Evolutionary conservation across 2,888 invertebrate species (phyloP).

Genomic region (Aleiodes leptofemur): DNA sequence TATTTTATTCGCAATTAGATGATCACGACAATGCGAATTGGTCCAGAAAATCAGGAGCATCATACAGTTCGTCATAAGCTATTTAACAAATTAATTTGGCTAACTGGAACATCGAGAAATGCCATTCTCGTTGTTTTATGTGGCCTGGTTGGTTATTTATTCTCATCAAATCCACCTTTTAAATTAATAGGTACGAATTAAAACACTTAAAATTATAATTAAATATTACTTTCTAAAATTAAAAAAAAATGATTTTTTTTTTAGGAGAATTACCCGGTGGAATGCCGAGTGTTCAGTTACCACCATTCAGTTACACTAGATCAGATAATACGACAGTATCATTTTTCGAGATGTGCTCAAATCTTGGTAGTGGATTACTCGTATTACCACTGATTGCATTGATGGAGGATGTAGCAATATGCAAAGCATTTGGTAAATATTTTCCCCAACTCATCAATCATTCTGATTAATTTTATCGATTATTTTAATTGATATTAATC

Average conservation of each 20-base stretch:
- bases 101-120: conserved; percentile 88
- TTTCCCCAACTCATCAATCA: not conserved
- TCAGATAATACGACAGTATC: conserved; percentile 78
- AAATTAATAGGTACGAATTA: conserved; percentile 80
- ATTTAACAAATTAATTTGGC: conserved; percentile 83
- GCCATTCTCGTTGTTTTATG: conserved; percentile 88
- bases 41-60: conserved; percentile 77
- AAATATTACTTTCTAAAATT: not conserved
- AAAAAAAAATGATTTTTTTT: not conserved
- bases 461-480: not conserved
- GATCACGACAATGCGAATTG: conserved; percentile 81
- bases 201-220: not conserved
- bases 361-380: conserved; percentile 89
- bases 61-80: conserved; percentile 78
- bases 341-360: conserved; percentile 85
- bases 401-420: conserved; percentile 94
- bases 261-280: conserved; percentile 85
- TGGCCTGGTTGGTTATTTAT: conserved; percentile 83
- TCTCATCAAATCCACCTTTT: conserved; percentile 80
- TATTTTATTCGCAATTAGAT: conserved; percentile 76
- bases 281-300: conserved; percentile 81
- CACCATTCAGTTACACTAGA: conserved; percentile 81
- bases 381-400: conserved; percentile 92
- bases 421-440: conserved; percentile 90
- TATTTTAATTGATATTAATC: not conserved